Base-by-base conservation (phyloP, 2,797 vertebrate species). In the Urosaurus nigricauda region DNA sequence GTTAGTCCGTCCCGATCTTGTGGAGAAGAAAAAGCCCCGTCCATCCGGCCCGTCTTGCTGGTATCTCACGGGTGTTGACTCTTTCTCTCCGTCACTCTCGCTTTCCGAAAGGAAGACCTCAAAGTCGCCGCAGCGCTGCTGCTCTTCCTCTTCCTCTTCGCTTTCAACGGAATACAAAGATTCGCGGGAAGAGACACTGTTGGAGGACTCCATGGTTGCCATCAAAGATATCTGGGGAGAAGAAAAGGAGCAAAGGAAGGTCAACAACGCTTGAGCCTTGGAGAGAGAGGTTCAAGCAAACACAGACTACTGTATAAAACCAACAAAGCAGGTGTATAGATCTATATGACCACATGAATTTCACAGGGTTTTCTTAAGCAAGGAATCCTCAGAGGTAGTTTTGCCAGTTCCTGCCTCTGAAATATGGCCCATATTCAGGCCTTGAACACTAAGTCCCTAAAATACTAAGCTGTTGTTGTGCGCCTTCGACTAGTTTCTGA, bases 141-240 rank as follows among this genome's bases (percentile, higher is more conserved):
- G 94, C 85, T 89, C 88, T 11, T 95, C 96, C 80, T 97, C 96
- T 0, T 95, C 97, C 73, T 98, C 96, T 63, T 97, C 98, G 87
- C 97, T 97, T 94, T 96, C 97, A 5, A 92, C 95, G 40, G 96
- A 98, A 94, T 96, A 97, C 86, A 97, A 88, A 26, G 97, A 98
- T 89, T 97, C 97, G 1, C 96, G 95, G 82, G 97, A 98, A 58
- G 97, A 96, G 90, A 96, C 94, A 74, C 96, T 97, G 88, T 96
- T 96, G 40, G 96, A 95, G 89, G 97, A 97, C 92, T 97, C 97
- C 97, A 98, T 98, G 87, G 77, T 96, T 96, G 89, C 79, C 13
- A 53, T 65, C 13, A 40, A 51, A 16, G 37, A 5, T 14, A 16
- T 11, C 83, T 90, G 19, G 24, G 4, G 19, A 40, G 56, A 35